A percentile compares a stretch with the other conserved stretches of the same genome.
Evolutionary conservation across 2,113 vertebrate species (phyloP).

Genomic region (Mus spicilegus): DNA sequence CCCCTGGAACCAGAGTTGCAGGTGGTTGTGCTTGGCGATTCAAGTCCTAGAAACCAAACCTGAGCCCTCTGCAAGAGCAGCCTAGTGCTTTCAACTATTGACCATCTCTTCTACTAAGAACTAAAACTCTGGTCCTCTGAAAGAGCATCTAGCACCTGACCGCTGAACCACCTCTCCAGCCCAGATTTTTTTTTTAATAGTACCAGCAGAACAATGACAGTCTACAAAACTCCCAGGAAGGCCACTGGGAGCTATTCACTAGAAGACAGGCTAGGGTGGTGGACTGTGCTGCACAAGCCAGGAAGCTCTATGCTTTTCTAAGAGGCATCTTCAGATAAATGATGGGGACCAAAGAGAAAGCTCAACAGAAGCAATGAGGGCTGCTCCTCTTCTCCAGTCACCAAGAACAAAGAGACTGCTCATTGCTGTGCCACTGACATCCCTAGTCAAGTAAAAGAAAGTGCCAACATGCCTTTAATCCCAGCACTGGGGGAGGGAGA

Average conservation of each 20-base stretch:
- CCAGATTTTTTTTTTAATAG: neutral
- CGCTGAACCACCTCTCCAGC: neutral
- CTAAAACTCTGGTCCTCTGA: neutral
- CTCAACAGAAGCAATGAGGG: neutral
- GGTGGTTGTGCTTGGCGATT: neutral
- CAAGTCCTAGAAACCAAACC: neutral
- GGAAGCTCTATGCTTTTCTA: neutral
- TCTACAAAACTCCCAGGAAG: neutral
- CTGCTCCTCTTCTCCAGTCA: neutral
- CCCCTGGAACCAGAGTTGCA: neutral
- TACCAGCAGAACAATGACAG: neutral
- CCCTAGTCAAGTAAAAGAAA: neutral
- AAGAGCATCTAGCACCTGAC: neutral
- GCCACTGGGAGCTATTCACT: neutral
- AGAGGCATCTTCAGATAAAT: neutral
- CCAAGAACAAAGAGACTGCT: too few relatives aligned
- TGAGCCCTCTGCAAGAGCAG: neutral
- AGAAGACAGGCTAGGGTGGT: neutral
- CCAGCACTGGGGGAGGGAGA: neutral
- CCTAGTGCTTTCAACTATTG: neutral
- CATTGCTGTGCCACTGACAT: neutral
- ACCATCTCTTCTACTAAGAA: neutral
- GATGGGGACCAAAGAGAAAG: neutral
- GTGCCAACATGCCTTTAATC: neutral
- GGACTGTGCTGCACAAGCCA: too few relatives aligned